These are phyloP conservation scores for Lordiphosa stackelbergi DNA, from an alignment of 1,140 invertebrate species.

Conservation along the genomic window DNA sequence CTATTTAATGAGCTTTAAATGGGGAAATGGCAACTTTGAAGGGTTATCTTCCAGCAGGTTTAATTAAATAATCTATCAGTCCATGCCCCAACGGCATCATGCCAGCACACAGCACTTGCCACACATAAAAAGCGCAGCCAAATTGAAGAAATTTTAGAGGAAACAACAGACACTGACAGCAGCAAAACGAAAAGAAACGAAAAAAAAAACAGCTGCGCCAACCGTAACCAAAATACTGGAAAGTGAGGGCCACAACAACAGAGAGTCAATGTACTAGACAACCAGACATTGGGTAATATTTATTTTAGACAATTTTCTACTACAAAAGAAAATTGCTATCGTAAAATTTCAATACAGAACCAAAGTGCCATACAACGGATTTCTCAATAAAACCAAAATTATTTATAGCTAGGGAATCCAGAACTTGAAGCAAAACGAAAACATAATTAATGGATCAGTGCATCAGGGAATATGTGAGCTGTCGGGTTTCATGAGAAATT, in stretches of 20 bases:
- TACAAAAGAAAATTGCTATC: neutral
- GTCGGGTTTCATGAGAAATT: too few relatives aligned
- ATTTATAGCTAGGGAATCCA: conserved; percentile 13
- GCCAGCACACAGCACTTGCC: conserved; percentile 2
- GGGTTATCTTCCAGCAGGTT: conserved; percentile 26
- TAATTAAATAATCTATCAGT: conserved; percentile 29
- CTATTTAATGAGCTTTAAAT: conserved; percentile 26
- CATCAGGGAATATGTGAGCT: conserved; percentile 27
- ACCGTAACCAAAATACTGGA: conserved; percentile 22
- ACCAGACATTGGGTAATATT: conserved; percentile 41
- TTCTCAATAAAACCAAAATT: conserved; percentile 4
- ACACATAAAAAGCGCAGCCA: conserved; percentile 4
- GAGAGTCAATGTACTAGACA: conserved; percentile 41
- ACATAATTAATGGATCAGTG: conserved; percentile 58
- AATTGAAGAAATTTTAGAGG: conserved; percentile 1
- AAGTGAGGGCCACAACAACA: conserved; percentile 8
- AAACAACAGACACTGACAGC: conserved; percentile 17
- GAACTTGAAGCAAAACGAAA: conserved; percentile 34
- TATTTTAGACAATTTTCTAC: conserved; percentile 26
- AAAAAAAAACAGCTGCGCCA: conserved; percentile 39
- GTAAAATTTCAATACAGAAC: neutral
- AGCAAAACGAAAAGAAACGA: neutral
- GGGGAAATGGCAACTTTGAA: conserved; percentile 17
- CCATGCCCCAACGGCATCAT: conserved; percentile 5
- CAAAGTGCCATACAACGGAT: neutral